Evolutionary conservation across 2,113 vertebrate species (phyloP).

Genomic region (Charina bottae): DNA sequence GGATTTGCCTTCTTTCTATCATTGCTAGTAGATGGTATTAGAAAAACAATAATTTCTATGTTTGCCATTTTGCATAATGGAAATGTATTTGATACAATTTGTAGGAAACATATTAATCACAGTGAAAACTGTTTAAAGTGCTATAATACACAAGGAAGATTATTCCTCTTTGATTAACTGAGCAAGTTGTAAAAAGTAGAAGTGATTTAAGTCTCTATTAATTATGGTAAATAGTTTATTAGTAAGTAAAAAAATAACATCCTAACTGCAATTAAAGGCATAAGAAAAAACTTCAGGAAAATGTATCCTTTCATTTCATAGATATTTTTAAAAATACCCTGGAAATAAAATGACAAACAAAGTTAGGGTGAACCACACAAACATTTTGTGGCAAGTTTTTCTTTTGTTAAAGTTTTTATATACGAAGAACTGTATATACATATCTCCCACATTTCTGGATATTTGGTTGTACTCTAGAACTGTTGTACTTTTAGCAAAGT

Average conservation of each 20-base stretch:
- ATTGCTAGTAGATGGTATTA: constrained; percentile 21
- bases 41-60: constrained; percentile 26
- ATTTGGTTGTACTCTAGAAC: neutral
- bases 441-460: neutral
- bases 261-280: neutral
- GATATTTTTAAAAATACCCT: neutral
- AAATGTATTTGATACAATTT: constrained; percentile 28
- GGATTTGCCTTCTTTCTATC: constrained; percentile 24
- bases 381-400: neutral
- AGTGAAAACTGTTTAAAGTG: constrained; percentile 18
- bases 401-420: neutral
- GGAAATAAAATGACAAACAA: constrained; percentile 9
- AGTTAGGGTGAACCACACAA: neutral
- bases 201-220: constrained; percentile 23
- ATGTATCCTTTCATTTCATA: neutral
- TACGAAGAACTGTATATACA: neutral
- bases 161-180: constrained; percentile 23
- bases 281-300: constrained; percentile 14
- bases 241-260: constrained; percentile 15
- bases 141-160: constrained; percentile 12
- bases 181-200: constrained; percentile 21
- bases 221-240: constrained; percentile 27
- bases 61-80: constrained; percentile 22
- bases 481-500: neutral
- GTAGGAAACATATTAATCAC: constrained; percentile 24